Evolutionary conservation across 1,140 invertebrate genomes (phyloP), one percentile per base, ranked within the genome.

Genomic region (Vollenhovia emeryi): DNA sequence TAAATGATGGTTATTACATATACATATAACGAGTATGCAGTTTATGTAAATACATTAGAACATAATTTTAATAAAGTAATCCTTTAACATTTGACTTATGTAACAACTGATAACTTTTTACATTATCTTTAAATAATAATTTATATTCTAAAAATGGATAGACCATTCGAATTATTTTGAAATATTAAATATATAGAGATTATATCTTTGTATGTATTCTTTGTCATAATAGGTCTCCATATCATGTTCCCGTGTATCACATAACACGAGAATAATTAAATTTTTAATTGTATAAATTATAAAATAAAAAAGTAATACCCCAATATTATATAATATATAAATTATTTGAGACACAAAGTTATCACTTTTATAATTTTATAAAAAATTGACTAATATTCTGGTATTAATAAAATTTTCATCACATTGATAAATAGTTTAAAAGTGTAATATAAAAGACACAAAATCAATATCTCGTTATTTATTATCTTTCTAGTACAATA

Each of bases 401-500:
- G 40, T 33, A 78, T 71, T 13, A 33, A 57, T n/a, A 71, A 15
- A 33, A 52, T 21, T 33, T 36, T 71, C n/a, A 1, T 78, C 18
- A 30, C 8, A 40, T 76, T 15, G 40, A 45, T 50, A 76, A 21
- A 18, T 13, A 13, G 2, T 59, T 76, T 8, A 40, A 78, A 62
- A 64, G 43, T 66, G 11, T 57, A 21, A 82, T 24, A 3, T 69
- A 21, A 50, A 50, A 50, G 8, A 71, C n/a, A 84, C 18, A 24
- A 66, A 57, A 52, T 27, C 71, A 76, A 57, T 13, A 50, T n/a
- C 3, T 64, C 30, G 7, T 36, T 84, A 59, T 85, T 64, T 89
- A 59, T 13, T n/a, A 18, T 82, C 88, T 84, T 93, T 93, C 45
- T 91, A 96, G 96, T 89, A 95, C 95, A 48, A 95, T 96, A 92